These are phyloP conservation scores for Mionectes olivaceus DNA, from an alignment of 2,797 vertebrate species.

Conservation along the genomic window DNA sequence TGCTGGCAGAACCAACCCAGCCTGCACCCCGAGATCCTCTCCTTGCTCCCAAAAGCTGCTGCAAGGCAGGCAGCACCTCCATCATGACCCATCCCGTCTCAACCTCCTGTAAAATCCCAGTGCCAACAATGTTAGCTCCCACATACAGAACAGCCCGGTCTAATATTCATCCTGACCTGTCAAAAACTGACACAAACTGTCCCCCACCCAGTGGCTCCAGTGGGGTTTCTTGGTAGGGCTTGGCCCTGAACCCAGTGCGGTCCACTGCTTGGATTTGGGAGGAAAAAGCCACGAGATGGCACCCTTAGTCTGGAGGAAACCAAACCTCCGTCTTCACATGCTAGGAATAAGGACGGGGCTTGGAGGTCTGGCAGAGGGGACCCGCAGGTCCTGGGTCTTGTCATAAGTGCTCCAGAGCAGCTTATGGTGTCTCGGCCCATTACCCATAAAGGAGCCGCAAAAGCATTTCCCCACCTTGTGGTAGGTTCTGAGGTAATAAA, in stretches of 20 bases:
- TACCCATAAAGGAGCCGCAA: background rate
- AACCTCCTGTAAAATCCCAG: background rate
- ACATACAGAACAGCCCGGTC: rapidly evolving
- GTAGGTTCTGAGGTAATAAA: background rate
- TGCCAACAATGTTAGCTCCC: background rate
- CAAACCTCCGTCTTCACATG: background rate
- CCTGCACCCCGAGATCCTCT: background rate
- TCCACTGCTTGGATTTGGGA: background rate
- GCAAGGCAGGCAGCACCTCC: background rate
- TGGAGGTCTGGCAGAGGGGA: background rate
- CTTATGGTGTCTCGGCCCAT: background rate
- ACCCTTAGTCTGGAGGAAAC: slow-evolving; percentile 30
- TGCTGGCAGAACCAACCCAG: background rate
- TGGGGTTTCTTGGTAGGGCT: background rate
- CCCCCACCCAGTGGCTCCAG: rapidly evolving
- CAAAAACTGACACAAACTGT: background rate
- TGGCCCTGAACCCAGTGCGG: rapidly evolving
- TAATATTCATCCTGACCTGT: background rate
- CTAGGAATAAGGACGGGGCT: background rate
- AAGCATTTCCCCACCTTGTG: background rate
- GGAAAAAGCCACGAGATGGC: slow-evolving; percentile 62
- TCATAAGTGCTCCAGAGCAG: background rate
- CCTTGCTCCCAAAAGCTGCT: background rate
- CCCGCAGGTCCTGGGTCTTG: background rate
- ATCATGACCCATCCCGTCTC: rapidly evolving